These are phyloP conservation scores for Cladorhizidae sp. DNA, from an alignment of 37 sponge, comb jelly and placozoan species.

Conservation along the genomic window DNA sequence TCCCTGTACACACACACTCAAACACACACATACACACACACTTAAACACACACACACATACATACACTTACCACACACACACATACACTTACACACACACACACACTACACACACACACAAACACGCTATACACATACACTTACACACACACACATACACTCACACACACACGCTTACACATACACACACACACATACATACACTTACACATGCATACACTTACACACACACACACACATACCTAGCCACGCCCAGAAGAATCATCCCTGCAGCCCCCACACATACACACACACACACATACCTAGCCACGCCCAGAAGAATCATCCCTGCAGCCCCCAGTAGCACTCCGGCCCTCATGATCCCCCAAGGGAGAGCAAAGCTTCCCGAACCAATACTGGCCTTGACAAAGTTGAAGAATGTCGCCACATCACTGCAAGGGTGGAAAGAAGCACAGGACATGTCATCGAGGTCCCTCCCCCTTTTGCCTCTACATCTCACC, in stretches of 20 bases:
- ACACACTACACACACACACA: no score
- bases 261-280: slow-evolving; percentile 66
- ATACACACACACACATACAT: no score
- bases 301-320: slow-evolving; percentile 72
- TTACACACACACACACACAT: no score
- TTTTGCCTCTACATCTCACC: background rate
- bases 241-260: slow-evolving; percentile 72
- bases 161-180: no score
- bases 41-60: no score
- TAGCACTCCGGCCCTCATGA: slow-evolving; percentile 62
- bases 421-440: slow-evolving; percentile 57
- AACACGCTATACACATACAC: no score
- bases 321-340: slow-evolving; percentile 66
- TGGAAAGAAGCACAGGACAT: background rate
- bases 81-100: no score
- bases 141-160: no score
- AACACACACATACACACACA: no score
- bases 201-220: no score
- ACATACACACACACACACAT: background rate
- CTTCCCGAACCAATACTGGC: slow-evolving; percentile 87
- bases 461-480: background rate
- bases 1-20: no score
- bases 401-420: slow-evolving; percentile 88
- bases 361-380: slow-evolving; percentile 81
- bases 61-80: no score